Percentiles rank a stretch among this genome's conserved stretches.
Evolutionary conservation across 2,797 vertebrate species (phyloP).

Genomic region (Semaprochilodus insignis): DNA sequence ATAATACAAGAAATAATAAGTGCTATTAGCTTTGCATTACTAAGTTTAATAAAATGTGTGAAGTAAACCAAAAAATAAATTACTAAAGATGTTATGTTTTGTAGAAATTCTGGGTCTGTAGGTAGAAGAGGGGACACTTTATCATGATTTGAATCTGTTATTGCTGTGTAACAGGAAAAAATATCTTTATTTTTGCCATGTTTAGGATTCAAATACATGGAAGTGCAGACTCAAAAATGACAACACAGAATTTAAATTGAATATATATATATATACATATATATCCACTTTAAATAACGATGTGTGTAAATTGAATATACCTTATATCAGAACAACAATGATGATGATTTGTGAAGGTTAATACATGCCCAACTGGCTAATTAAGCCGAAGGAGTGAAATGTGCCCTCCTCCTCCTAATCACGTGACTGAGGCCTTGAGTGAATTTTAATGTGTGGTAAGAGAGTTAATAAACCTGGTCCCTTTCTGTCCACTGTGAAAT

Average conservation of each 20-base stretch:
- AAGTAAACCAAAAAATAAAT: too few relatives aligned
- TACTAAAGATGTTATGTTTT: too few relatives aligned
- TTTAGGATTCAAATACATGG: too few relatives aligned
- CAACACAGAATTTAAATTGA: neutral
- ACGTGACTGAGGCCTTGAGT: neutral
- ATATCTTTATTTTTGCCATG: too few relatives aligned
- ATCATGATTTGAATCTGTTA: neutral
- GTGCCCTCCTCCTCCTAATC: neutral
- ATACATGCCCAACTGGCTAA: neutral
- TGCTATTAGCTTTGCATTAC: too few relatives aligned
- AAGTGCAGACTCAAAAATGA: neutral
- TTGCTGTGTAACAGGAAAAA: too few relatives aligned
- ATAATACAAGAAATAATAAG: too few relatives aligned
- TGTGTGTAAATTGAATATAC: neutral
- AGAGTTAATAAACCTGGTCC: neutral
- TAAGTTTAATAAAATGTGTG: too few relatives aligned
- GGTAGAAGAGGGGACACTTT: neutral
- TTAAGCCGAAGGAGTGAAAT: neutral
- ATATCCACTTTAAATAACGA: neutral
- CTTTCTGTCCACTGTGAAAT: constrained; percentile 6
- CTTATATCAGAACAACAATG: neutral
- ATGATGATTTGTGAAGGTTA: neutral
- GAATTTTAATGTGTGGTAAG: constrained; percentile 5
- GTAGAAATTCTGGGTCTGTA: neutral
- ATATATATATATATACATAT: neutral